Conservation (phyloP, 2,797 vertebrate genomes). For the Cyclura pinguis region DNA sequence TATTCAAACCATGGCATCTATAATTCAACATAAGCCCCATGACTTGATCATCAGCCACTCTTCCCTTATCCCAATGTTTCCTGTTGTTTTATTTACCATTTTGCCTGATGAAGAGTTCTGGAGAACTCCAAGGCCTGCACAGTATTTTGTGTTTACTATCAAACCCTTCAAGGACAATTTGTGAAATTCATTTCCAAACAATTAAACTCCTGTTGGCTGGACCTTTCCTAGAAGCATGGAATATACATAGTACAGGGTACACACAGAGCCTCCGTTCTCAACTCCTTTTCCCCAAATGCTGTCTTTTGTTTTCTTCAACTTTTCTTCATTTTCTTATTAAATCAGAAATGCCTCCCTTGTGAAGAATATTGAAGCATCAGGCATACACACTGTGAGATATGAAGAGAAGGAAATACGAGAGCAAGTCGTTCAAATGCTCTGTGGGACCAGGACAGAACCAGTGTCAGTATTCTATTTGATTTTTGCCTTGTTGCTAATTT, state of each 20-base stretch:
- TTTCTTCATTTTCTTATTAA: slow-evolving; percentile 13
- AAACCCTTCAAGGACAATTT: neutral
- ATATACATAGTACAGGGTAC: neutral
- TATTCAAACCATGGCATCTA: neutral
- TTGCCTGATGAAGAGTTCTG: neutral
- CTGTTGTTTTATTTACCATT: neutral
- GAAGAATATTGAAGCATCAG: slow-evolving; percentile 77
- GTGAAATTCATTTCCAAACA: neutral
- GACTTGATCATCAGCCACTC: neutral
- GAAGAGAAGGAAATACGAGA: slow-evolving; percentile 73
- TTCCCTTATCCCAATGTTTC: neutral
- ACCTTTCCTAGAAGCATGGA: neutral
- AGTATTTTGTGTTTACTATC: neutral
- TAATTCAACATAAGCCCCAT: neutral
- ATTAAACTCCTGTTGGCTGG: neutral
- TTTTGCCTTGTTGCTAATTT: neutral
- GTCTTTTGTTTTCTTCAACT: neutral
- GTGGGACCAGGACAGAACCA: slow-evolving; percentile 75
- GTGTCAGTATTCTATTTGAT: slow-evolving; percentile 74
- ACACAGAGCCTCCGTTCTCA: neutral
- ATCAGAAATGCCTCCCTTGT: slow-evolving; percentile 84
- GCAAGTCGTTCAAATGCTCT: slow-evolving; percentile 80
- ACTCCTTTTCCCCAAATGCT: neutral
- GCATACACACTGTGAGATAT: slow-evolving; percentile 81
- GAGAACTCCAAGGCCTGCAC: neutral